A percentile compares a stretch with the other conserved stretches of the same genome.
These are phyloP conservation scores for Pandemis heparana DNA, from an alignment of 2,888 invertebrate species.

Conservation along the genomic window DNA sequence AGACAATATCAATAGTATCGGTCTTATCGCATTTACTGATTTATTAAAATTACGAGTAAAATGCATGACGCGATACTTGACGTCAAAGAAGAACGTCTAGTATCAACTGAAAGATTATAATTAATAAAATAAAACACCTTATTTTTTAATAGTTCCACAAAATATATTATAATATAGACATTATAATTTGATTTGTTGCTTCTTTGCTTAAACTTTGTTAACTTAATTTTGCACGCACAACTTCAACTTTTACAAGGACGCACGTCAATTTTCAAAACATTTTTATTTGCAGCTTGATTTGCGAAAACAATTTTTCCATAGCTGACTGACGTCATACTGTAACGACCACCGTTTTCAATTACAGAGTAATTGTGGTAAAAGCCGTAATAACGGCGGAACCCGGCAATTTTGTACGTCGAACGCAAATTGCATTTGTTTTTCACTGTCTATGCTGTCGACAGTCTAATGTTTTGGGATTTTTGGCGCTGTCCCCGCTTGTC, in stretches of 20 bases:
- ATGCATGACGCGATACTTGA: too few relatives aligned
- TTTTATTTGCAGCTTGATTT: conserved; percentile 44
- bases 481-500: not conserved
- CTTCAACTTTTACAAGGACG: not conserved
- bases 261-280: not conserved
- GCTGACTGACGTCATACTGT: conserved; percentile 63
- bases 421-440: conserved; percentile 79
- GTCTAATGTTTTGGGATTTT: conserved; percentile 23
- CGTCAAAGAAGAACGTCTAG: too few relatives aligned
- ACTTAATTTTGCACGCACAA: not conserved
- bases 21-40: too few relatives aligned
- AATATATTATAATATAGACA: too few relatives aligned
- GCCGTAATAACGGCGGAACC: conserved; percentile 71
- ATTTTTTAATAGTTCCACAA: too few relatives aligned
- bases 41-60: too few relatives aligned
- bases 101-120: too few relatives aligned
- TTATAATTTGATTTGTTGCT: too few relatives aligned
- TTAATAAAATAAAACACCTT: too few relatives aligned
- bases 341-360: conserved; percentile 81
- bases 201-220: too few relatives aligned
- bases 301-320: conserved; percentile 39
- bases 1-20: too few relatives aligned
- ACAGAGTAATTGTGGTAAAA: conserved; percentile 77
- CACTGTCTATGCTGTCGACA: conserved; percentile 51
- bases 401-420: conserved; percentile 73